phyloP scores from a whole-genome alignment of 2,888 invertebrate genomes.

The Nebria brevicollis region DNA sequence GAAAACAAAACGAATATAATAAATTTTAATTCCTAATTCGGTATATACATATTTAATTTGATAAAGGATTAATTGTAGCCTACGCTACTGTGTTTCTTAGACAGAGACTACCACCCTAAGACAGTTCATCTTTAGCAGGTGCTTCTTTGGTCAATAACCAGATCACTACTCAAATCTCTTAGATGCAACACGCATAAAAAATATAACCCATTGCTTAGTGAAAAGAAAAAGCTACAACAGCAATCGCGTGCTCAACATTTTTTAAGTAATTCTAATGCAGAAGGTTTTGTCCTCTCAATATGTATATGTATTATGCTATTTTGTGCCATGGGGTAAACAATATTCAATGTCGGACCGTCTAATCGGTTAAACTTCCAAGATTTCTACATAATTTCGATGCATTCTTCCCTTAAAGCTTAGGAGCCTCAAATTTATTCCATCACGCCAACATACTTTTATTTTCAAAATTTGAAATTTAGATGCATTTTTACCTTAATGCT shows the following conservation, averaged over 20 bases:
- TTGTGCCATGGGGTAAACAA: conserved; percentile 24
- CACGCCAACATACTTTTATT: background rate
- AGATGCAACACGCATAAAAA: background rate
- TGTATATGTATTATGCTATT: conserved; percentile 36
- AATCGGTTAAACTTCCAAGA: conserved; percentile 29
- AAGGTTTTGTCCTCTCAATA: conserved; percentile 17
- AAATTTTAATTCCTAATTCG: no score
- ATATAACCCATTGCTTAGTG: conserved; percentile 10
- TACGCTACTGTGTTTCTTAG: background rate
- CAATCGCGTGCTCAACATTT: conserved; percentile 31
- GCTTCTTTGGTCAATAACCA: conserved; percentile 34
- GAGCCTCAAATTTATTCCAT: background rate
- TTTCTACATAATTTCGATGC: background rate
- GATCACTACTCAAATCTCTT: conserved; percentile 34
- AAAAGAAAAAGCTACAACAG: background rate
- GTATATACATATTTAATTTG: no score
- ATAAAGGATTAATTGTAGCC: background rate
- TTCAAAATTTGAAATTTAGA: conserved; percentile 9
- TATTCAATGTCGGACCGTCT: conserved; percentile 31
- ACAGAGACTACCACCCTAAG: no score
- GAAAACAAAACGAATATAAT: no score
- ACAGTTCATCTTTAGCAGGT: background rate
- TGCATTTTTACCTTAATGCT: conserved; percentile 7
- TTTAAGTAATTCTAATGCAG: background rate
- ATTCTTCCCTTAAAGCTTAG: conserved; percentile 8